Base-by-base conservation (phyloP, 1,140 invertebrate genomes). In the Planococcus citri region DNA sequence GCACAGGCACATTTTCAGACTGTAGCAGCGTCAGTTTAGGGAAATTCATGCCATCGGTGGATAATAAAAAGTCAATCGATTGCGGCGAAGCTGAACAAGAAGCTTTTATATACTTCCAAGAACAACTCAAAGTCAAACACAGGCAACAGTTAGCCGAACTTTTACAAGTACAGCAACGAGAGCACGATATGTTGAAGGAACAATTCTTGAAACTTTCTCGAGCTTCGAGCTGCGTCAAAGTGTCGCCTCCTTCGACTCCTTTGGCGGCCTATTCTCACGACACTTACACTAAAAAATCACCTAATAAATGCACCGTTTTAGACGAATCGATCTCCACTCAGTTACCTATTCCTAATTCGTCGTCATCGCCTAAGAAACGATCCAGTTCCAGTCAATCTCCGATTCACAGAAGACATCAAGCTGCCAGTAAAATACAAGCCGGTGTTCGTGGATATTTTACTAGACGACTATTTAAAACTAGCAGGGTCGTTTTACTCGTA, bases 371-470 rank as follows among this genome's bases (percentile, higher is more conserved):
- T 9, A 64, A 64, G 22, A 64, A 17, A 10, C 3, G 17, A 25
- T 17, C 8, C 20, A 64, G 22, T 27, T 1, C 22, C 9, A 9
- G 8, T 10, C 10, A 64, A 9, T 2, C 17, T 9, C 12, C 22
- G 22, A 64, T n/a, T n/a, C n/a, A n/a, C n/a, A n/a, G n/a, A n/a
- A n/a, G 17, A 17, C 41, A 64, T 25, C 22, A 10, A 57, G 72
- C 72, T 0, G 71, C 72, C 27, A 64, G 41, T 27, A 33, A 60
- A 61, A 70, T 73, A 24, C 70, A 70, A 1, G 72, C 72, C 12
- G 68, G 24, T 22, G 72, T 69, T 38, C 67, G 71, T 27, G 72
- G 72, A 27, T 73, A 69, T 69, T 20, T 73, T 3, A 71, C 70
- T 2, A 68, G 72, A 57, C 29, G 72, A 25, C 37, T 73, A 14